phyloP scores from a whole-genome alignment of 2,797 vertebrate species.

The Gadopsis marmoratus region DNA sequence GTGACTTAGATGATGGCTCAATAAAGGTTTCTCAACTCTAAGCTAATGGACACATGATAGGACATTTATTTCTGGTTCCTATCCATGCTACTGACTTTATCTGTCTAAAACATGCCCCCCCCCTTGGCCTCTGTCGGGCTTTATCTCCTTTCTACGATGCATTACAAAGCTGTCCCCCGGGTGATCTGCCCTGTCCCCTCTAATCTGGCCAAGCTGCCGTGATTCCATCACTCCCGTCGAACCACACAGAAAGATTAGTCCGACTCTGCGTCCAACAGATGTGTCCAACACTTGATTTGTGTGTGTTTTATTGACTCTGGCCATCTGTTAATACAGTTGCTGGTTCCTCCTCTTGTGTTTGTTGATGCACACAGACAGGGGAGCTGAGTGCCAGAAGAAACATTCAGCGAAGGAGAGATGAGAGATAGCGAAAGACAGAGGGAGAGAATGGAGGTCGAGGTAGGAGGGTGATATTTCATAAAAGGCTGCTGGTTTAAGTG shows the following conservation, averaged over 20 bases:
- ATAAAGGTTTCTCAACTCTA: neutral
- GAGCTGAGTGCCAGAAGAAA: constrained; percentile 83
- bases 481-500: constrained; percentile 64
- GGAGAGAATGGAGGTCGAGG: constrained; percentile 50
- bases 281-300: constrained; percentile 85
- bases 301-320: constrained; percentile 89
- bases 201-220: constrained; percentile 77
- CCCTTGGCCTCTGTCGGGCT: constrained; percentile 50
- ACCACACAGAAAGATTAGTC: constrained; percentile 83
- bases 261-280: constrained; percentile 82
- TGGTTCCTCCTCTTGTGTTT: constrained; percentile 83
- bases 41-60: constrained; percentile 19
- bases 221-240: constrained; percentile 79
- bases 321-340: constrained; percentile 91
- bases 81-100: constrained; percentile 60
- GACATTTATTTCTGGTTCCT: constrained; percentile 49
- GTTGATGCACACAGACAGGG: constrained; percentile 84
- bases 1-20: constrained; percentile 10
- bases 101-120: constrained; percentile 49
- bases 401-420: constrained; percentile 72
- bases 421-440: constrained; percentile 51
- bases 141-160: constrained; percentile 68
- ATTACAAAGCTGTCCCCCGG: constrained; percentile 72
- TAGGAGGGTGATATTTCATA: constrained; percentile 63
- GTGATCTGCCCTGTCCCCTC: constrained; percentile 71